Evolutionary conservation across 2,797 vertebrate species (phyloP), one percentile per base, ranked within the genome.

Genomic region (Dendrocincla tyrannina): DNA sequence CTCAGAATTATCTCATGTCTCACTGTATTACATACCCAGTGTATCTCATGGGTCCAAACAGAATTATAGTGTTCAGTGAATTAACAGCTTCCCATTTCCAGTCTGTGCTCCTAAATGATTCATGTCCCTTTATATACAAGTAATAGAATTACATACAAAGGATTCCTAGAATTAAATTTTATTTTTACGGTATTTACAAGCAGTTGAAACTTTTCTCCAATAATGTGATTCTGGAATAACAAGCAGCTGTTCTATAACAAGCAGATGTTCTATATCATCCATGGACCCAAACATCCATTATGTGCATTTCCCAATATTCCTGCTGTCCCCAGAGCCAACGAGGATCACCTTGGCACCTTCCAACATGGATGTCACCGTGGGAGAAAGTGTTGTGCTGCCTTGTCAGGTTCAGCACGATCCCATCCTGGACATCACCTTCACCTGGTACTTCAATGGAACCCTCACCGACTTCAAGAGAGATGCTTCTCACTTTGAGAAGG

Each of bases 321-420:
- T 98, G 96, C 88, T 96, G 64, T 84, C 89, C 67, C 93, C 98
- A 99, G 99, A 99, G 92, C 99, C 99, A 69, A 99, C 99, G 11
- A 98, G 98, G 96, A 99, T 99, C 95, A 99, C 97, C 80, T 85
- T 99, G 97, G 98, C 99, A n/a, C 99, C 99, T 19, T 98, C 98
- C 82, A 99, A 98, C 98, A 98, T 99, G 98, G 99, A 99, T 96
- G 99, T 99, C 68, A 98, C 99, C 7, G 99, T 99, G 75, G 99
- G 99, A 52, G 99, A 99, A 97, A 99, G 99, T 10, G 97, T 99
- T 5, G 98, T 99, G 94, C 86, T 99, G 92, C 99, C 99, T 47
- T 99, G 99, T 98, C 99, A 99, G 98, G 99, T 99, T 72, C 98
- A 98, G 87, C 98, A 98, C 2, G 99, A 99, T 96, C 99, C 99